phyloP scores from a whole-genome alignment of 2,113 vertebrate species.

The Catharus bicknelli region DNA sequence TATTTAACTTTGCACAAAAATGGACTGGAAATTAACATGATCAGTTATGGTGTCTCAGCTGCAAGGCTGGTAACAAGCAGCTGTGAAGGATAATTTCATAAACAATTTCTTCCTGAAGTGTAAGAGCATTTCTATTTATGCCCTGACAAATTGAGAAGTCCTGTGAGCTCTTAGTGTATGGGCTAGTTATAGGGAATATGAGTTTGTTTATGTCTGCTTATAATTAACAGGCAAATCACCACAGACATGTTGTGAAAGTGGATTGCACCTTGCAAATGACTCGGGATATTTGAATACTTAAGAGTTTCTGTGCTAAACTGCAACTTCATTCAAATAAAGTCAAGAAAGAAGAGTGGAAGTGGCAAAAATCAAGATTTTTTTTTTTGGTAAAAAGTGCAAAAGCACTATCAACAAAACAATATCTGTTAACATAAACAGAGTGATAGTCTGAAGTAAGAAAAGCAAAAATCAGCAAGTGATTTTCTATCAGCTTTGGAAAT shows the following conservation, averaged over 20 bases:
- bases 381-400: neutral
- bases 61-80: conserved; percentile 22
- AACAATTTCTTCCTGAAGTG: conserved; percentile 6
- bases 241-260: neutral
- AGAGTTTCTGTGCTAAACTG: neutral
- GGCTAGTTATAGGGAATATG: neutral
- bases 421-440: neutral
- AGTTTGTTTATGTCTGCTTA: neutral
- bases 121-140: neutral
- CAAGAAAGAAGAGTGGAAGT: neutral
- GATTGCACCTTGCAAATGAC: neutral
- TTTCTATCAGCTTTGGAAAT: neutral
- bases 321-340: neutral
- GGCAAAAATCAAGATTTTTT: neutral
- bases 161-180: neutral
- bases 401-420: neutral
- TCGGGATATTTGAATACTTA: neutral
- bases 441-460: neutral
- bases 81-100: conserved; percentile 38
- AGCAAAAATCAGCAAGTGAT: neutral
- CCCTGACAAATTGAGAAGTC: neutral
- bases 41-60: conserved; percentile 30
- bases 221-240: neutral
- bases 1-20: conserved; percentile 48
- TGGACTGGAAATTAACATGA: conserved; percentile 44